A percentile compares a stretch with the other conserved stretches of the same genome.
These are phyloP conservation scores for Rhingia campestris DNA, from an alignment of 2,888 invertebrate species.

Conservation along the genomic window DNA sequence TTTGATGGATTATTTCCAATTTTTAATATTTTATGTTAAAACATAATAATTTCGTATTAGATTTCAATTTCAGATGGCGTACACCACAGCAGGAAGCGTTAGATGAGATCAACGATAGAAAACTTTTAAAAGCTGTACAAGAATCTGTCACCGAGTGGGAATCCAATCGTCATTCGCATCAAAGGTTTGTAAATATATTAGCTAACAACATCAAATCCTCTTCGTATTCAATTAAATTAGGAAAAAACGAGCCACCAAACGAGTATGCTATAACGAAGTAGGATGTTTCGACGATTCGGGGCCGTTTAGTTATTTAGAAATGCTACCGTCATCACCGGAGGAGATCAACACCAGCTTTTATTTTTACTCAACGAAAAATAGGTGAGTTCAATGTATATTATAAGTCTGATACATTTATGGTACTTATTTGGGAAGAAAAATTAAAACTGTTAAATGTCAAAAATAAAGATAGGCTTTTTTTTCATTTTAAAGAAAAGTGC, in stretches of 20 bases:
- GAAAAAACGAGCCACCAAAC: constrained; percentile 90
- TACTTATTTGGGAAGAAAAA: background rate
- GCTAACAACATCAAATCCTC: constrained; percentile 33
- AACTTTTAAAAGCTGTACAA: constrained; percentile 88
- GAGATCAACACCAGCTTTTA: constrained; percentile 93
- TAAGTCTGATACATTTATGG: background rate
- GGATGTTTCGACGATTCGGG: constrained; percentile 97
- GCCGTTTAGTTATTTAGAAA: constrained; percentile 94
- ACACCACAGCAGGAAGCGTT: constrained; percentile 86
- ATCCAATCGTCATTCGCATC: constrained; percentile 83
- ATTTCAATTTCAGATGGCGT: constrained; percentile 79
- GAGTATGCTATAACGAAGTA: constrained; percentile 93
- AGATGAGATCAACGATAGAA: constrained; percentile 85
- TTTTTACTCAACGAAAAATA: constrained; percentile 88
- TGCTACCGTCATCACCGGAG: constrained; percentile 92
- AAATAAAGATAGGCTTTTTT: background rate
- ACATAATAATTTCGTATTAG: constrained; percentile 30
- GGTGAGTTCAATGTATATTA: constrained; percentile 80
- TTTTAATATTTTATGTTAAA: background rate
- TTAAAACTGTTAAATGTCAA: background rate
- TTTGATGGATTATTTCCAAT: no score
- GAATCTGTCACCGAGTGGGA: constrained; percentile 89
- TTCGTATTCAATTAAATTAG: constrained; percentile 81
- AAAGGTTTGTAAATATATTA: constrained; percentile 81
- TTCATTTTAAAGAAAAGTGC: no score